Percentiles rank a stretch among this genome's conserved stretches.
Conservation (phyloP, 1,140 invertebrate genomes). For the Aphis craccivora region DNA sequence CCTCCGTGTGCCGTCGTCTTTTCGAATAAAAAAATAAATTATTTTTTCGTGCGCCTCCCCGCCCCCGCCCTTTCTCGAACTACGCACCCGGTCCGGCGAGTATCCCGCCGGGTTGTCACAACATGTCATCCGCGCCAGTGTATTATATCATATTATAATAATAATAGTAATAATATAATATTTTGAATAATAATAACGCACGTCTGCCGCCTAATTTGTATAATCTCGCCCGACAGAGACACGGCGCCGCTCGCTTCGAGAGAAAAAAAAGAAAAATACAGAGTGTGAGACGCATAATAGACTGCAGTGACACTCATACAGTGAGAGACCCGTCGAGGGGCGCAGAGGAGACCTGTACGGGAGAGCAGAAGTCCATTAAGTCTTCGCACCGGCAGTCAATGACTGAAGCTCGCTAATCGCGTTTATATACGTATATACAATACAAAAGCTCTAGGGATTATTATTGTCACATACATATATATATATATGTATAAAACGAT, state of each 20-base stretch:
- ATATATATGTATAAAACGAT: neutral
- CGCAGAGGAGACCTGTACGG: neutral
- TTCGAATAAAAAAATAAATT: constrained; percentile 23
- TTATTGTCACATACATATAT: neutral
- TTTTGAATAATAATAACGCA: constrained; percentile 40
- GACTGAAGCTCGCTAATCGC: neutral
- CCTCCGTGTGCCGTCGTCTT: neutral
- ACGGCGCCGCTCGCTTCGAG: neutral
- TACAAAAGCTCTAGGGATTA: constrained; percentile 42
- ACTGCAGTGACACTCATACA: no score
- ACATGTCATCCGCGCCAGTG: constrained; percentile 37
- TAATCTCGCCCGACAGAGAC: constrained; percentile 20
- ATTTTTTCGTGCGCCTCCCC: neutral
- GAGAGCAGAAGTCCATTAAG: neutral
- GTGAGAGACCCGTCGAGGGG: neutral
- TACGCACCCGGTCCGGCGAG: constrained; percentile 13
- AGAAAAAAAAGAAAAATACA: neutral
- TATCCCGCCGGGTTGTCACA: constrained; percentile 53
- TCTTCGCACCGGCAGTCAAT: neutral
- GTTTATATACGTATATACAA: neutral
- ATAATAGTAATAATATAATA: neutral
- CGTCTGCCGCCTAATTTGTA: constrained; percentile 30
- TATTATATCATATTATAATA: neutral
- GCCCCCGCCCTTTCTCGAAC: neutral
- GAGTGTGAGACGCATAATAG: neutral